Evolutionary conservation across 2,113 vertebrate genomes (phyloP), one percentile per base, ranked within the genome.

Genomic region (Rhinichthys klamathensis): DNA sequence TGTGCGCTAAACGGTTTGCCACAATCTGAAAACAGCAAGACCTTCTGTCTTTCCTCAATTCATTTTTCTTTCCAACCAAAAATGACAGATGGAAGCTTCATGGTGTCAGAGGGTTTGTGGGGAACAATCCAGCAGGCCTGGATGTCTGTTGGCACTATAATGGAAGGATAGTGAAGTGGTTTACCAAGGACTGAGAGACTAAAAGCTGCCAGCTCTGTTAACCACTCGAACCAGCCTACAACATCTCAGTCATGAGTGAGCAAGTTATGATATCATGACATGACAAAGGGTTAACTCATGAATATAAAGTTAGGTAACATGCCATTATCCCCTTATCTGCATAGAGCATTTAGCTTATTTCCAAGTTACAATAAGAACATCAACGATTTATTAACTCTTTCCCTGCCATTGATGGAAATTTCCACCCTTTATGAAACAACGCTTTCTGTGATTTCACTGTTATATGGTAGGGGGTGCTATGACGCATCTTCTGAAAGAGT

Each of bases 61-160:
- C 15, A 32, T 75, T 25, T 27, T 84, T 51, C 58, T 51, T 32
- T 56, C 32, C n/a, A 69, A 75, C 90, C 90, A 90, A 91, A 90
- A 92, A 92, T 92, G 93, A 87, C 86, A 89, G 84, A 76, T 73
- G 89, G 90, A 91, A 91, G 90, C 8, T 86, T 87, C 89, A 91
- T 90, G 84, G 84, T 90, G 25, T 54, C 67, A 90, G 85, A 78
- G 15, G n/a, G 6, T 86, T 87, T 73, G 86, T 77, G 78, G 87
- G 61, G 30, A 72, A 82, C 80, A 41, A 83, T 41, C 78, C 80
- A 83, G 84, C 85, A 21, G 85, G 69, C 83, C 44, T 86, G 86
- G 90, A 88, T 91, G 92, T 85, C 56, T 82, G 58, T 87, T 89
- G 90, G 90, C 90, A 65, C 44, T 69, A 83, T 83, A 81, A 32